Evolutionary conservation across 2,113 vertebrate genomes (phyloP).

Genomic region (Brienomyrus longianalis): DNA sequence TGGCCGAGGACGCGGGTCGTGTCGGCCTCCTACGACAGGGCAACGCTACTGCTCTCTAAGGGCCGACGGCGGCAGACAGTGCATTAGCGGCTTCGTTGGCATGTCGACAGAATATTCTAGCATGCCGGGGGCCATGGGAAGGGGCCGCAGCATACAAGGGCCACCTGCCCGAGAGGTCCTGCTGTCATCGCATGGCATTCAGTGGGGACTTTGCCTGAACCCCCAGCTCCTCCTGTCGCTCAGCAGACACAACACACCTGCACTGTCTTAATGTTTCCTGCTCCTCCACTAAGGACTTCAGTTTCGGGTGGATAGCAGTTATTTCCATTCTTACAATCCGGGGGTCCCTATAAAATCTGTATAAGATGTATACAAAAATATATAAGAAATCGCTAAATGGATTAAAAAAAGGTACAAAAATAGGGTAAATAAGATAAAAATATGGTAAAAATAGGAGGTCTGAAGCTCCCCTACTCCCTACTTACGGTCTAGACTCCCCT

Average conservation of each 20-base stretch:
- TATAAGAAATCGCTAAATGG: not conserved
- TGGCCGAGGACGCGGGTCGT: slow-evolving; percentile 10
- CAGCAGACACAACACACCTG: not conserved
- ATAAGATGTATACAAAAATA: not conserved
- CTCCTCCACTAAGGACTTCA: not conserved
- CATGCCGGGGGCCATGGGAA: slow-evolving; percentile 53
- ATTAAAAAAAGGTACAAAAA: not conserved
- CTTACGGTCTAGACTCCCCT: not conserved
- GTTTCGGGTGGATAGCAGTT: not conserved
- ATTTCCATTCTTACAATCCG: not conserved
- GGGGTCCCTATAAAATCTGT: not conserved
- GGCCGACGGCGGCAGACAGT: slow-evolving; percentile 58
- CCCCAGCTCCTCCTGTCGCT: slow-evolving; percentile 11
- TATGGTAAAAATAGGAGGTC: not conserved
- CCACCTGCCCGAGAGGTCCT: slow-evolving; percentile 54
- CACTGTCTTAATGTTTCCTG: not conserved
- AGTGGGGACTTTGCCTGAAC: slow-evolving; percentile 49
- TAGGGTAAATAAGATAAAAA: not conserved
- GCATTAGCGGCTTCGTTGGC: slow-evolving; percentile 63
- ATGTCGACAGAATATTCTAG: slow-evolving; percentile 53
- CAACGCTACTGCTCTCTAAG: slow-evolving; percentile 54
- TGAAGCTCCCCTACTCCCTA: not conserved
- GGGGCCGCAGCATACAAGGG: slow-evolving; percentile 45
- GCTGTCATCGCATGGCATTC: slow-evolving; percentile 43
- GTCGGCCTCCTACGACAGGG: slow-evolving; percentile 29